phyloP scores from a whole-genome alignment of 2,797 vertebrate genomes.

The Lycodopsis pacificus region DNA sequence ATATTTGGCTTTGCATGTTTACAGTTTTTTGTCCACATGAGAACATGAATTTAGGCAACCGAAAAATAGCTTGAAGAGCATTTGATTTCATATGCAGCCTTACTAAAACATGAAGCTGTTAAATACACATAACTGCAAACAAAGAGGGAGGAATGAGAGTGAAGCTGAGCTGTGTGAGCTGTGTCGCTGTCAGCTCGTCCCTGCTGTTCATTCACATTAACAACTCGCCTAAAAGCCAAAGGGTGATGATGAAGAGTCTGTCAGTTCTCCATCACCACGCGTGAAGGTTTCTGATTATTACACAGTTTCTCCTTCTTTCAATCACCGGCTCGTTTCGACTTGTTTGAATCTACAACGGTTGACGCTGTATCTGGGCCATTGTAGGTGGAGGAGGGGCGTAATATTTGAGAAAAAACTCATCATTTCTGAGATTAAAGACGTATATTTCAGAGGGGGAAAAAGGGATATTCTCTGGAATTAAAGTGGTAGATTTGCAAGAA shows the following conservation, averaged over 20 bases:
- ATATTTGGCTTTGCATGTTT: background rate
- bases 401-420: background rate
- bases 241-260: conserved; percentile 21
- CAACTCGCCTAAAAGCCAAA: background rate
- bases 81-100: conserved; percentile 1
- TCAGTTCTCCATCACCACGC: conserved; percentile 10
- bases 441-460: background rate
- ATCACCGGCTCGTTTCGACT: background rate
- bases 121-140: background rate
- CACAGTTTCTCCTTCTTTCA: background rate
- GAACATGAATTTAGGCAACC: too few relatives aligned
- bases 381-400: background rate
- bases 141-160: background rate
- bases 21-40: too few relatives aligned
- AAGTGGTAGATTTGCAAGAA: background rate
- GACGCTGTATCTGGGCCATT: background rate
- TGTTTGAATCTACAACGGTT: background rate
- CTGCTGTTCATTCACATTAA: conserved; percentile 29
- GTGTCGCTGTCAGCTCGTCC: conserved; percentile 35
- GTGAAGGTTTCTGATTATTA: background rate
- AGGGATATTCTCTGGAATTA: too few relatives aligned
- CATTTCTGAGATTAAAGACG: background rate
- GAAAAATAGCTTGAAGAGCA: background rate
- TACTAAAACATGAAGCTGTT: background rate
- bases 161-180: background rate